phyloP scores from a whole-genome alignment of 2,888 invertebrate species.

The Pyrocoelia pectoralis region DNA sequence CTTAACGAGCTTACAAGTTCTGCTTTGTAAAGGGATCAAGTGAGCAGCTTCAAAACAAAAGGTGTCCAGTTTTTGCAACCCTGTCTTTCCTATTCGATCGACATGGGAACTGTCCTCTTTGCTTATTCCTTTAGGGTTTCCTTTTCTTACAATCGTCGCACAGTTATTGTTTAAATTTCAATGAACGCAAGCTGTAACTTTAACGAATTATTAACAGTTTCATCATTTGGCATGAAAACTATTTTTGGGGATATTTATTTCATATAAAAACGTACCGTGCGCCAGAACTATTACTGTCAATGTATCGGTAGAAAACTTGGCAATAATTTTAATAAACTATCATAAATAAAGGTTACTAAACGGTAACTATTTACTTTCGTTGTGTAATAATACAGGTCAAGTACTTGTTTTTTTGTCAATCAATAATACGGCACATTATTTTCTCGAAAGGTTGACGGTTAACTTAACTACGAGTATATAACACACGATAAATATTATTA shows the following conservation, averaged over 20 bases:
- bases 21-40: slow-evolving; percentile 51
- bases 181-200: neutral
- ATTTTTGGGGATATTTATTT: no score
- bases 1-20: slow-evolving; percentile 42
- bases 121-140: slow-evolving; percentile 33
- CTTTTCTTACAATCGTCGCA: slow-evolving; percentile 20
- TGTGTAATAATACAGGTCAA: neutral
- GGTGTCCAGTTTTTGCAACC: slow-evolving; percentile 53
- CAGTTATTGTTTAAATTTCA: slow-evolving; percentile 26
- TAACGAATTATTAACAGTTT: neutral
- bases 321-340: neutral
- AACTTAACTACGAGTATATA: no score
- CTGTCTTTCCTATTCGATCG: slow-evolving; percentile 42
- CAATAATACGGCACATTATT: neutral
- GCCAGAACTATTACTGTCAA: neutral
- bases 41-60: slow-evolving; percentile 53
- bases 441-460: no score
- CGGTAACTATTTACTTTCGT: neutral
- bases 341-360: neutral
- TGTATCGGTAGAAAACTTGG: neutral
- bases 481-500: no score
- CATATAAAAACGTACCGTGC: neutral
- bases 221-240: no score
- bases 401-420: neutral
- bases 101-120: slow-evolving; percentile 43